Evolutionary conservation across 2,797 vertebrate genomes (phyloP), one percentile per base, ranked within the genome.

Genomic region (Coregonus suidteri): DNA sequence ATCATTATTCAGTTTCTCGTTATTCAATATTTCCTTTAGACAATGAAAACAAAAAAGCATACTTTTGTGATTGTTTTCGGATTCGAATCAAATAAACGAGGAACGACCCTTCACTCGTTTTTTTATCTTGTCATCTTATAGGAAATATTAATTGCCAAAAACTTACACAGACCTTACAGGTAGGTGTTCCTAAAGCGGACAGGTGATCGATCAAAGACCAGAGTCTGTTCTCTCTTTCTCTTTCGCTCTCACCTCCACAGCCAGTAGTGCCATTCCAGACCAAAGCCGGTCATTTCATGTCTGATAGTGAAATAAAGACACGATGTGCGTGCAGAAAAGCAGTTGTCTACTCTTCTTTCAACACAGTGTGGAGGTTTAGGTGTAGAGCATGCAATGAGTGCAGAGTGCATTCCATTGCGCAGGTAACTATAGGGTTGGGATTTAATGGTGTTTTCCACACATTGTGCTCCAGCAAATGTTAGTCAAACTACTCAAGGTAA

Each of bases 221-320:
- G 56, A 16, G 31, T 53, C 3, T 66, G 52, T 67, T 69, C 6
- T 18, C 34, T 56, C 13, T 1, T 3, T 68, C 1, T 53, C 31
- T 74, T 51, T 66, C 41, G 31, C 30, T 80, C 54, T 41, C 56
- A 6, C 71, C 79, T 75, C 79, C 76, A 87, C 82, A 87, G 90
- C 81, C 77, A 85, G 86, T 83, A 52, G 80, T 89, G 75, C 79
- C 81, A 78, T 80, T 80, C 81, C 78, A 82, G 62, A 71, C 79
- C 75, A 71, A 90, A 93, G 78, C 84, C 84, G 86, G 78, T 92
- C 91, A 93, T 94, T 91, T 84, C 67, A 85, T 82, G 89, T 93
- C 90, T 93, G 90, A 81, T 76, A 16, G 80, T 78, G 59, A 84
- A 85, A 56, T 93, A 94, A 93, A 93, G 90, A 91, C 83, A 93